These are phyloP conservation scores for Odontocolon sp. DNA, from an alignment of 2,888 invertebrate species.

Conservation along the genomic window DNA sequence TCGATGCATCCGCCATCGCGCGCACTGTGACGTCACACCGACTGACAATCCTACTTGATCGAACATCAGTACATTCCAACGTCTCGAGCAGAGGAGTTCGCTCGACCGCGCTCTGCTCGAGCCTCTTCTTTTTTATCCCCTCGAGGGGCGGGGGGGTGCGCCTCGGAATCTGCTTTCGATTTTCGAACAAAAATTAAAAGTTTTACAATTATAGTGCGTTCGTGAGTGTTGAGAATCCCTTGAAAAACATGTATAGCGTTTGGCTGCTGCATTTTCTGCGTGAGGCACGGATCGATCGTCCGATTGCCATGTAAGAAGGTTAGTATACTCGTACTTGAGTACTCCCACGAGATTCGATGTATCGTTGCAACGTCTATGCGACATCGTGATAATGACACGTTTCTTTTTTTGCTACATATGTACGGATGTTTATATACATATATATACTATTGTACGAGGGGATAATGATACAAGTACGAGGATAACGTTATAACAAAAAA, in stretches of 20 bases:
- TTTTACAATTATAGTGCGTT: neutral
- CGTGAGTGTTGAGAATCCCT: neutral
- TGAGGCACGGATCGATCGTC: slow-evolving; percentile 65
- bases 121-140: slow-evolving; percentile 10
- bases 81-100: slow-evolving; percentile 39
- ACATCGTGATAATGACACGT: no score
- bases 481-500: no score
- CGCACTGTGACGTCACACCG: slow-evolving; percentile 55
- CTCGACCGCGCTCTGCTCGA: slow-evolving; percentile 37
- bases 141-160: neutral
- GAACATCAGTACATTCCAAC: slow-evolving; percentile 55
- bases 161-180: slow-evolving; percentile 39
- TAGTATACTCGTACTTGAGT: slow-evolving; percentile 59
- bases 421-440: no score
- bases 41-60: slow-evolving; percentile 43
- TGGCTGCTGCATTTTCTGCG: slow-evolving; percentile 56
- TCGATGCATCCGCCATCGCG: slow-evolving; percentile 52
- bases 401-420: no score
- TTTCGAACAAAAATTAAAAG: slow-evolving; percentile 14
- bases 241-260: slow-evolving; percentile 41
- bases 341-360: neutral
- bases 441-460: no score
- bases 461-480: no score
- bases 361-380: no score
- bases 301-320: slow-evolving; percentile 69